These are phyloP conservation scores for Knipowitschia caucasica DNA, from an alignment of 2,797 vertebrate species.

Conservation along the genomic window DNA sequence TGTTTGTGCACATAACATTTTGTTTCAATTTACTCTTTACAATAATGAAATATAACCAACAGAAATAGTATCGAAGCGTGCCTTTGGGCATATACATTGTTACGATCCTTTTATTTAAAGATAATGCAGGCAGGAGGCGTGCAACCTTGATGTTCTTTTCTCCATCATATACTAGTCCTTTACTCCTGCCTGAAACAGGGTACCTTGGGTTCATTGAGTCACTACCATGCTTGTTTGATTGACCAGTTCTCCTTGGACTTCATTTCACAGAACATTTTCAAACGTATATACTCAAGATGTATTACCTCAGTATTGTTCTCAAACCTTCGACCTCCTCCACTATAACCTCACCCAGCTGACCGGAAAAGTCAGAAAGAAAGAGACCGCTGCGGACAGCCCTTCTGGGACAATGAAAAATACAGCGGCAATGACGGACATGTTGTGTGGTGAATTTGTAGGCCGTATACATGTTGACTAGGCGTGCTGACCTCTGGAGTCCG, in stretches of 20 bases:
- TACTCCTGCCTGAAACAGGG: no score
- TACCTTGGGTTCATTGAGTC: no score
- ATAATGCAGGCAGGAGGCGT: no score
- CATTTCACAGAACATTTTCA: background rate
- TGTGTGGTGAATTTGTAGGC: slow-evolving; percentile 55
- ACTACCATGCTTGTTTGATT: background rate
- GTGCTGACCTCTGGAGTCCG: slow-evolving; percentile 61
- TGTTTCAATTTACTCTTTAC: no score
- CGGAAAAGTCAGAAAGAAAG: slow-evolving; percentile 39
- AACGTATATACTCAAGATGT: background rate
- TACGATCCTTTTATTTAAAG: no score
- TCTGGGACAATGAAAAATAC: slow-evolving; percentile 17
- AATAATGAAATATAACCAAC: no score
- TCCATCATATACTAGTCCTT: no score
- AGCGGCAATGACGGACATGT: slow-evolving; percentile 44
- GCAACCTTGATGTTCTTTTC: no score
- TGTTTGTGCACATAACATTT: no score
- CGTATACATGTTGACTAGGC: slow-evolving; percentile 51
- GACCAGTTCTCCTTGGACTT: background rate
- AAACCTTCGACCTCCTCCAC: slow-evolving; percentile 1
- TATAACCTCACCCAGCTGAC: slow-evolving; percentile 20
- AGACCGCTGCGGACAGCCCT: slow-evolving; percentile 45
- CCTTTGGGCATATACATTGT: no score
- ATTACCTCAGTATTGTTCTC: background rate
- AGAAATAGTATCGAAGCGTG: no score